Evolutionary conservation across 1,140 invertebrate species (phyloP).

Genomic region (Sipha flava): DNA sequence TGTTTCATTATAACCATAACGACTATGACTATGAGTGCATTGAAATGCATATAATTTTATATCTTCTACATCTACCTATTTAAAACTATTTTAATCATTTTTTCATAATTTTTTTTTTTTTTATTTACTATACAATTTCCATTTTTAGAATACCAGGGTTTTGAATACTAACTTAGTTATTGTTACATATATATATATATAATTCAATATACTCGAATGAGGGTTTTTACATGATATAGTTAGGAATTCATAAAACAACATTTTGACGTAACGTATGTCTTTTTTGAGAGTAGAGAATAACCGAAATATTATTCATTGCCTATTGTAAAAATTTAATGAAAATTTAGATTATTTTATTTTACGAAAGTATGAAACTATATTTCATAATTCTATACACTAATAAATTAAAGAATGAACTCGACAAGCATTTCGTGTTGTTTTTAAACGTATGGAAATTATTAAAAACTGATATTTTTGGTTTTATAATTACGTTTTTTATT

Average conservation of each 20-base stretch:
- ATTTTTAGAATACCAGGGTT: background rate
- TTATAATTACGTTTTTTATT: too few species aligned
- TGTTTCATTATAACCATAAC: too few species aligned
- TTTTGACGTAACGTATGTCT: background rate
- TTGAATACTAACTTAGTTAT: background rate
- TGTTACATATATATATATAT: background rate
- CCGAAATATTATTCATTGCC: background rate
- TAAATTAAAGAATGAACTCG: too few species aligned
- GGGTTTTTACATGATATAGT: background rate
- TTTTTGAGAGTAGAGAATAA: background rate
- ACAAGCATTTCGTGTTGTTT: too few species aligned
- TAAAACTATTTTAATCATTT: background rate
- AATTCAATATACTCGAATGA: background rate
- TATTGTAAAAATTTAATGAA: background rate
- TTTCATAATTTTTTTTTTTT: background rate
- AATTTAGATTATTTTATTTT: too few species aligned
- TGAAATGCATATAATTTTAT: too few species aligned
- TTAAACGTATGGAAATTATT: too few species aligned
- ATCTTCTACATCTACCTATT: too few species aligned
- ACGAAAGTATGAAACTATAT: too few species aligned
- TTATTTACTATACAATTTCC: background rate
- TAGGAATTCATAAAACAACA: background rate
- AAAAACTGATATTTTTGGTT: too few species aligned
- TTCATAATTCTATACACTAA: too few species aligned
- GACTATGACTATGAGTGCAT: too few species aligned